Evolutionary conservation across 2,888 invertebrate genomes (phyloP).

Genomic region (Petrophora chlorosata): DNA sequence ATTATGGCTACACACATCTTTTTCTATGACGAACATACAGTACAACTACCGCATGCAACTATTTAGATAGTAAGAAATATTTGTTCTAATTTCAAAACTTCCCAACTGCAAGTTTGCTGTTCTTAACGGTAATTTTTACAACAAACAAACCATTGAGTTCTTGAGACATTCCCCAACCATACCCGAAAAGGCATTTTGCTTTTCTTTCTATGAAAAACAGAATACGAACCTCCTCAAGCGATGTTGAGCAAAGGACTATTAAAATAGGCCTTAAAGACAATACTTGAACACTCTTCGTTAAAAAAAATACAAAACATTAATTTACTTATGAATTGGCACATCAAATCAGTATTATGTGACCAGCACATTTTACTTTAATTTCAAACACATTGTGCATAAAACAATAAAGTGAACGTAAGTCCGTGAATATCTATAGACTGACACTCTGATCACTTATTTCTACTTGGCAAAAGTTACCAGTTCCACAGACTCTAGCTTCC

Average conservation of each 20-base stretch:
- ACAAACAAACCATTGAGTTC: too few relatives aligned
- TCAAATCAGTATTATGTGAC: constrained; percentile 25
- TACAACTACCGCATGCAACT: constrained; percentile 72
- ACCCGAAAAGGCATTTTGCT: too few relatives aligned
- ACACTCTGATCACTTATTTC: not conserved
- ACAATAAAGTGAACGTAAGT: constrained; percentile 21
- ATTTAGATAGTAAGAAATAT: constrained; percentile 40
- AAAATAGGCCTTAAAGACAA: constrained; percentile 10
- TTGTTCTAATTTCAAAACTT: too few relatives aligned
- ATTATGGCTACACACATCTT: constrained; percentile 62
- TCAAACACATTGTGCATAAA: constrained; percentile 60
- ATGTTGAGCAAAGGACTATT: too few relatives aligned
- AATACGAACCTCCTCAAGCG: too few relatives aligned
- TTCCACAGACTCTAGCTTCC: not conserved
- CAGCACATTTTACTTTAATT: constrained; percentile 17
- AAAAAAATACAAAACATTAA: constrained; percentile 46
- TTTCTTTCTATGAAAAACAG: too few relatives aligned
- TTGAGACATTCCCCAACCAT: too few relatives aligned
- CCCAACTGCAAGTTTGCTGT: too few relatives aligned
- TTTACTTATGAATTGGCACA: constrained; percentile 53
- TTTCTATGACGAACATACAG: constrained; percentile 67
- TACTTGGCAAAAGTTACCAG: not conserved
- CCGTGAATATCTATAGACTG: not conserved
- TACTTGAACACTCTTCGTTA: constrained; percentile 9
- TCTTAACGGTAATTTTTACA: too few relatives aligned